A percentile compares a stretch with the other conserved stretches of the same genome.
Evolutionary conservation across 2,113 vertebrate species (phyloP).

Genomic region (Scopus umbretta): DNA sequence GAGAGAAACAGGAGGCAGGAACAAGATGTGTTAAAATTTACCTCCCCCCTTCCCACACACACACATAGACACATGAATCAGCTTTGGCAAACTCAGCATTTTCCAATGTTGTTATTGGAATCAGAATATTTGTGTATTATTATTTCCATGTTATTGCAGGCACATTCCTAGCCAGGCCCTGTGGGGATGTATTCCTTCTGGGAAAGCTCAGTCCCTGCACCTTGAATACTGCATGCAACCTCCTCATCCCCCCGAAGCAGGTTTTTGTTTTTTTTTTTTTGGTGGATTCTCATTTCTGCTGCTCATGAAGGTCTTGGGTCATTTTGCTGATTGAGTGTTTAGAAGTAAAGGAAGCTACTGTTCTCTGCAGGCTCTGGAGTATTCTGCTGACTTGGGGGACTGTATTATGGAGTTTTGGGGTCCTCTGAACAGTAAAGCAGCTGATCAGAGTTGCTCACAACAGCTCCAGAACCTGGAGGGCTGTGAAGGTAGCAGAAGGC

Average conservation of each 20-base stretch:
- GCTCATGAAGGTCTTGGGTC: background rate
- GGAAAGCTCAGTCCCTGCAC: background rate
- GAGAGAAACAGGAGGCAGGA: slow-evolving; percentile 16
- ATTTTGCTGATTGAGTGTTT: background rate
- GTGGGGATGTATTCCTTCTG: background rate
- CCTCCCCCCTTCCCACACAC: fast-evolving
- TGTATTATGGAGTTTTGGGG: background rate
- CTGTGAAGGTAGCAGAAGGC: background rate
- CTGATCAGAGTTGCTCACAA: background rate
- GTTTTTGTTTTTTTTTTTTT: background rate
- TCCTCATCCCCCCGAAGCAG: background rate
- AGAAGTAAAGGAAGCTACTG: background rate
- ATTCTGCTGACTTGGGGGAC: background rate
- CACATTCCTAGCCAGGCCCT: background rate
- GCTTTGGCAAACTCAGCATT: background rate
- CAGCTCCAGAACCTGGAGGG: background rate
- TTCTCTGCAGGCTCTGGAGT: background rate
- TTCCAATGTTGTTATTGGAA: background rate
- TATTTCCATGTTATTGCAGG: background rate
- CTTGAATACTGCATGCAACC: fast-evolving
- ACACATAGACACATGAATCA: background rate
- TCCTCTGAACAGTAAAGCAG: background rate
- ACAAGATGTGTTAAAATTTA: background rate
- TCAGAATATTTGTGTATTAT: background rate
- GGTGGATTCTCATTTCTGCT: background rate